A percentile compares a stretch with the other conserved stretches of the same genome.
phyloP scores from a whole-genome alignment of 2,113 vertebrate species.

The Eptesicus fuscus region DNA sequence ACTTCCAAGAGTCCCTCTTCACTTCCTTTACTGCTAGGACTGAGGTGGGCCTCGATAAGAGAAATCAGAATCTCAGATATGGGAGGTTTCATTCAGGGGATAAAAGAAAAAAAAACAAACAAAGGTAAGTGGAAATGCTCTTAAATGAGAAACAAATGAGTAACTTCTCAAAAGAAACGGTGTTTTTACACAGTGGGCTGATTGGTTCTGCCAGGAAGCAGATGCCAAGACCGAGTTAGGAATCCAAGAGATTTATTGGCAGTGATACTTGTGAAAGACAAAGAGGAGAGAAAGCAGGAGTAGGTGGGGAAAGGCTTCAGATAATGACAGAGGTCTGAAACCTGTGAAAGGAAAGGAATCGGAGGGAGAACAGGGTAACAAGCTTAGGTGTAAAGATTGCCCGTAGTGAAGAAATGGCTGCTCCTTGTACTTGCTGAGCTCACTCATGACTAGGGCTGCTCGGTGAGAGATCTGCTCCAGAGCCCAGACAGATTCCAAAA shows the following conservation, averaged over 20 bases:
- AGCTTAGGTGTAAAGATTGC: background rate
- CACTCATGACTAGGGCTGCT: too few relatives aligned
- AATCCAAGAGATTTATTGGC: background rate
- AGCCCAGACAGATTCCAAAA: background rate
- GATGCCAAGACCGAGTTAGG: background rate
- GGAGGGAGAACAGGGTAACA: background rate
- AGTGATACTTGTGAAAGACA: background rate
- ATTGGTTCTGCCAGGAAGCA: background rate
- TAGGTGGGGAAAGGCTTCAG: background rate
- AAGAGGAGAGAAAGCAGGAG: background rate
- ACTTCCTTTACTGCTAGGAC: background rate
- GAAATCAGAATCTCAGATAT: background rate
- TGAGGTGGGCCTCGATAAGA: background rate
- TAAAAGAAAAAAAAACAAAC: background rate
- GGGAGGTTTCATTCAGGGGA: background rate
- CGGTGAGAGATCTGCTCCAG: background rate
- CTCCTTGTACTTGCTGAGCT: background rate
- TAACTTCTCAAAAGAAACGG: background rate
- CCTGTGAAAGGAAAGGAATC: background rate
- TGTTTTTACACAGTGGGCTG: background rate
- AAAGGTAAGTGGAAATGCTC: background rate
- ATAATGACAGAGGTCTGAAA: background rate
- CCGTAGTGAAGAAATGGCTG: background rate
- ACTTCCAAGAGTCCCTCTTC: background rate
- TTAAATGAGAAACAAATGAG: background rate